These are phyloP conservation scores for Camponotus pennsylvanicus DNA, from an alignment of 1,140 invertebrate genomes.

Conservation along the genomic window DNA sequence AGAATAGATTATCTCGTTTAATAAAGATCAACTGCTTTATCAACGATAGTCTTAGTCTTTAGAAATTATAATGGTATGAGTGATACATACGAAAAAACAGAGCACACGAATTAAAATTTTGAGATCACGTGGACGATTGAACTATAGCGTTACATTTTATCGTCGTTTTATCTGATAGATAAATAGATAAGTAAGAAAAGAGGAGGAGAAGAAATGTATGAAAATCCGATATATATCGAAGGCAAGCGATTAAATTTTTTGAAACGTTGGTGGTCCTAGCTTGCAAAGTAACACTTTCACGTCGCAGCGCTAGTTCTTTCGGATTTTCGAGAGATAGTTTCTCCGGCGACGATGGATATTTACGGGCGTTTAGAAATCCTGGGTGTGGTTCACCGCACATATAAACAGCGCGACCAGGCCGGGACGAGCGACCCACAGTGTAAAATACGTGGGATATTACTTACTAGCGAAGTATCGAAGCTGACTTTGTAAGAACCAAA, in stretches of 20 bases:
- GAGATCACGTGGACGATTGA: background rate
- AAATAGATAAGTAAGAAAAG: background rate
- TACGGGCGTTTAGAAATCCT: slow-evolving; percentile 80
- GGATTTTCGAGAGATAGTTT: slow-evolving; percentile 75
- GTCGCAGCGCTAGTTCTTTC: slow-evolving; percentile 64
- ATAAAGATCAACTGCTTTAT: background rate
- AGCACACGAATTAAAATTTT: background rate
- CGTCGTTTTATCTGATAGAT: slow-evolving; percentile 56
- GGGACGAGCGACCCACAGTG: slow-evolving; percentile 58
- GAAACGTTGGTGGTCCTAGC: slow-evolving; percentile 68
- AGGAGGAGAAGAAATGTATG: slow-evolving; percentile 20
- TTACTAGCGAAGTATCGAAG: slow-evolving; percentile 65
- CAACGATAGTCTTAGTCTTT: background rate
- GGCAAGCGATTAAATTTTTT: slow-evolving; percentile 71
- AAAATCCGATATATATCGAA: slow-evolving; percentile 61
- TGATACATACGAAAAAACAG: background rate
- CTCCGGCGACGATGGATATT: slow-evolving; percentile 74
- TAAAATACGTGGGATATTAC: slow-evolving; percentile 76
- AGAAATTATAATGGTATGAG: background rate
- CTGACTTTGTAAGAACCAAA: slow-evolving; percentile 67
- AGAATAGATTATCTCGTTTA: background rate
- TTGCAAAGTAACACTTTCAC: slow-evolving; percentile 75
- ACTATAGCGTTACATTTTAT: background rate
- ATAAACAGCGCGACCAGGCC: slow-evolving; percentile 71
- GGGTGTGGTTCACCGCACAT: slow-evolving; percentile 78